phyloP scores from a whole-genome alignment of 1,140 invertebrate species.

The Acromyrmex charruanus region DNA sequence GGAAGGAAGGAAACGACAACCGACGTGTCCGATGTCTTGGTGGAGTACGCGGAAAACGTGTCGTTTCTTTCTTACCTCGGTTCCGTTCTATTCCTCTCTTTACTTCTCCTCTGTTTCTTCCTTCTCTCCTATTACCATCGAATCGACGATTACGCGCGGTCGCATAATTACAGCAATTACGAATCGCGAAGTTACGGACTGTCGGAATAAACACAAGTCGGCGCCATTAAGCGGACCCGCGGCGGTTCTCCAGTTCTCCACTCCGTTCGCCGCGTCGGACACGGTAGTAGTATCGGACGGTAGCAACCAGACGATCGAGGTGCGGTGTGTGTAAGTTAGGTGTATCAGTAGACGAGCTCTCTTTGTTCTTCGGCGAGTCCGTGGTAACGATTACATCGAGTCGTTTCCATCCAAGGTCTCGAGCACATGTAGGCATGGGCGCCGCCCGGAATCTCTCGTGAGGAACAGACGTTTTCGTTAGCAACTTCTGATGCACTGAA shows the following conservation, averaged over 20 bases:
- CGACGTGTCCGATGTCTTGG: neutral
- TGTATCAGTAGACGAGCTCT: conserved; percentile 65
- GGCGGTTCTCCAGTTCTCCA: conserved; percentile 43
- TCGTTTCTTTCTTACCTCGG: conserved; percentile 2
- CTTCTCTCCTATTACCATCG: conserved; percentile 47
- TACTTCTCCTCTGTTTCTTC: neutral
- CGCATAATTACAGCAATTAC: conserved; percentile 76
- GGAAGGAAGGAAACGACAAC: neutral
- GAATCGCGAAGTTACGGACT: conserved; percentile 70
- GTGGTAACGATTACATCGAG: conserved; percentile 68
- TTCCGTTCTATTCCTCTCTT: neutral
- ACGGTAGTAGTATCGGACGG: conserved; percentile 46
- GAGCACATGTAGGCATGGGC: conserved; percentile 26
- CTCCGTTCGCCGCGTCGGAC: conserved; percentile 21
- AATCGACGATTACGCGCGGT: conserved; percentile 64
- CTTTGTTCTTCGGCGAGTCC: conserved; percentile 65
- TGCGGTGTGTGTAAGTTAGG: conserved; percentile 35
- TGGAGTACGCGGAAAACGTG: conserved; percentile 2
- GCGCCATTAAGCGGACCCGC: conserved; percentile 61
- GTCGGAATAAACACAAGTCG: conserved; percentile 68
- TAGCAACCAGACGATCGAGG: conserved; percentile 41
- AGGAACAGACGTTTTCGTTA: neutral
- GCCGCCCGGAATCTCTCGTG: conserved; percentile 19
- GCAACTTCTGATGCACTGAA: neutral
- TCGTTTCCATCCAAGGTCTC: conserved; percentile 60